A percentile compares a stretch with the other conserved stretches of the same genome.
phyloP scores from a whole-genome alignment of 2,113 vertebrate genomes.

The Chascanopsetta lugubris region DNA sequence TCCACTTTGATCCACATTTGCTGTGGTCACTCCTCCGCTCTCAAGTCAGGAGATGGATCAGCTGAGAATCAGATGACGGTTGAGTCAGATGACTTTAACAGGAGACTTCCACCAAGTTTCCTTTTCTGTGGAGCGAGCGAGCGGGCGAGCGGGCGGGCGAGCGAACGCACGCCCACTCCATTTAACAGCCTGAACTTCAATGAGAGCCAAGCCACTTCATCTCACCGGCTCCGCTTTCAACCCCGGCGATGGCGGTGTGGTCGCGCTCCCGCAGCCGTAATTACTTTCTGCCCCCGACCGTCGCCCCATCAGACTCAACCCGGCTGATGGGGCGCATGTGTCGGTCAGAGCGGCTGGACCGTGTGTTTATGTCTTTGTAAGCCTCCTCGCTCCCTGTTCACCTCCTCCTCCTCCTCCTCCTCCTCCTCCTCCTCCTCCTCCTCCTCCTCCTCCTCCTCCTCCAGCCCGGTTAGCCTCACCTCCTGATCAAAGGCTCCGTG shows the following conservation, averaged over 20 bases:
- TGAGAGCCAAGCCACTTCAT: conserved; percentile 20
- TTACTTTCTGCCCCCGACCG: background rate
- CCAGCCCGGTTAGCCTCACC: conserved; percentile 58
- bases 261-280: conserved; percentile 3
- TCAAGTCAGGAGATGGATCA: conserved; percentile 70
- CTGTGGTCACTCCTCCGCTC: conserved; percentile 43
- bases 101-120: conserved; percentile 36
- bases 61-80: conserved; percentile 76
- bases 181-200: conserved; percentile 20
- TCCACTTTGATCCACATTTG: conserved; percentile 8
- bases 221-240: conserved; percentile 9
- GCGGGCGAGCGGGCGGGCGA: too few species aligned
- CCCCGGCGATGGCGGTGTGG: background rate
- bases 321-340: conserved; percentile 23
- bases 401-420: conserved; percentile 35
- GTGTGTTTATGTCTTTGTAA: conserved; percentile 54
- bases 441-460: conserved; percentile 15
- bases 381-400: conserved; percentile 34
- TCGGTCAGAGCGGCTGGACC: conserved; percentile 8
- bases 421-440: conserved; percentile 19
- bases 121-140: conserved; percentile 25
- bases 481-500: conserved; percentile 76
- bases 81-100: conserved; percentile 68
- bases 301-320: conserved; percentile 11
- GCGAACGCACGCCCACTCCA: background rate